Conservation (phyloP, 2,797 vertebrate genomes). For the Helicolenus hilgendorfi region DNA sequence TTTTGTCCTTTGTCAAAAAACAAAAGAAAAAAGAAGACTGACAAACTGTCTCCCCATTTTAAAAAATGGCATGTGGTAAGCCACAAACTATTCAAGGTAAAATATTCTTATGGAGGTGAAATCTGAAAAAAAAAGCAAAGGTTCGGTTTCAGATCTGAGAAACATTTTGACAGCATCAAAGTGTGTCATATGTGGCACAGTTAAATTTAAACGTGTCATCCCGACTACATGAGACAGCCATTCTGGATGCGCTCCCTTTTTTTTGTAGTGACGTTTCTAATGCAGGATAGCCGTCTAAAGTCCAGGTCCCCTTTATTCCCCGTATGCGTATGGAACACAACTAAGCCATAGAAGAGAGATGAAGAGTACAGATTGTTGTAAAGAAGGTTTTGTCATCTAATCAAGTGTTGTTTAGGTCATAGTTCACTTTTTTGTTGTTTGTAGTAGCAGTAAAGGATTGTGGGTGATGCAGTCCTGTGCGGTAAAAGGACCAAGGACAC, state of each 20-base stretch:
- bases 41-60: conserved; percentile 66
- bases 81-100: conserved; percentile 80
- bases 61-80: conserved; percentile 82
- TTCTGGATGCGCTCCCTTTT: conserved; percentile 51
- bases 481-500: conserved; percentile 46
- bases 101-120: conserved; percentile 69
- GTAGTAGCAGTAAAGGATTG: conserved; percentile 71
- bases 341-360: conserved; percentile 74
- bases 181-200: conserved; percentile 78
- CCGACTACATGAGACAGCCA: conserved; percentile 57
- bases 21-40: conserved; percentile 71
- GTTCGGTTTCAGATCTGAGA: conserved; percentile 52
- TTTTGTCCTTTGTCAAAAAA: conserved; percentile 73
- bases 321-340: conserved; percentile 72
- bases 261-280: conserved; percentile 39
- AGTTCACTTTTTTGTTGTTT: conserved; percentile 61
- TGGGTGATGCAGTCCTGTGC: conserved; percentile 63
- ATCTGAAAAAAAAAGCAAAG: conserved; percentile 44
- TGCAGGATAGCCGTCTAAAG: conserved; percentile 39
- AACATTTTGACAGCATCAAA: conserved; percentile 68
- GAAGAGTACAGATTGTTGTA: conserved; percentile 63
- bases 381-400: conserved; percentile 60
- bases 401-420: conserved; percentile 54
- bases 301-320: conserved; percentile 42
- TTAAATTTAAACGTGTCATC: conserved; percentile 67